phyloP scores from a whole-genome alignment of 2,888 invertebrate species.

The Melinopterus prodromus region DNA sequence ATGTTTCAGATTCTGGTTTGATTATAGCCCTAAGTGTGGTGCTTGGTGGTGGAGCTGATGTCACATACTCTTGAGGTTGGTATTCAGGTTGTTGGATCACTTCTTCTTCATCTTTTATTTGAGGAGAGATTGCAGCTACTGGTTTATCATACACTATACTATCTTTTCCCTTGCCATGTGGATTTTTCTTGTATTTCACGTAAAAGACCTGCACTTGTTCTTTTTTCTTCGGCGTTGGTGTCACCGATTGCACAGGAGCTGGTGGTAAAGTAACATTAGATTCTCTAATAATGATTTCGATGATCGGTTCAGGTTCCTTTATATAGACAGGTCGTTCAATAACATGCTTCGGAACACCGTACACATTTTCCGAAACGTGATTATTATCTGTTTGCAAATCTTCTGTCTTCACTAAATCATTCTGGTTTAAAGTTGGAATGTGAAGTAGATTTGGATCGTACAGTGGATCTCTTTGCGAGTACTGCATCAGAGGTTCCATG shows the following conservation, averaged over 20 bases:
- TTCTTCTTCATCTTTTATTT: slow-evolving; percentile 64
- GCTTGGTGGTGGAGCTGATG: slow-evolving; percentile 67
- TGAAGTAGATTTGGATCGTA: slow-evolving; percentile 67
- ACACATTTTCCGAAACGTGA: slow-evolving; percentile 61
- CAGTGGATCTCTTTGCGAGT: slow-evolving; percentile 80
- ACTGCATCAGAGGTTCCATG: slow-evolving; percentile 82
- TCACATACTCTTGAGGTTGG: slow-evolving; percentile 42
- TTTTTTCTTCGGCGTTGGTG: slow-evolving; percentile 65
- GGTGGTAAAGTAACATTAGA: slow-evolving; percentile 83
- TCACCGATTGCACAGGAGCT: slow-evolving; percentile 64
- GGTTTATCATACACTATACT: slow-evolving; percentile 83
- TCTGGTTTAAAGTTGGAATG: slow-evolving; percentile 55
- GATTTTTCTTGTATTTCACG: slow-evolving; percentile 89
- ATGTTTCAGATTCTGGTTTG: slow-evolving; percentile 85
- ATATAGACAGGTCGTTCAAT: slow-evolving; percentile 61
- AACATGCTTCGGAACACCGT: slow-evolving; percentile 60
- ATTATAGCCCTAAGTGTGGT: slow-evolving; percentile 87
- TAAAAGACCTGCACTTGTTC: slow-evolving; percentile 92
- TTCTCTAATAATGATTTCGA: slow-evolving; percentile 91
- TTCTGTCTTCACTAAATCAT: slow-evolving; percentile 63
- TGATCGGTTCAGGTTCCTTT: slow-evolving; percentile 87
- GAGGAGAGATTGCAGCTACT: slow-evolving; percentile 79
- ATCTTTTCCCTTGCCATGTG: slow-evolving; percentile 72
- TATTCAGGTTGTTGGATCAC: slow-evolving; percentile 62
- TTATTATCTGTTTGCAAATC: slow-evolving; percentile 59